Percentiles rank a stretch among this genome's conserved stretches.
phyloP scores from a whole-genome alignment of 2,888 invertebrate species.

The Platerodrilus igneus region DNA sequence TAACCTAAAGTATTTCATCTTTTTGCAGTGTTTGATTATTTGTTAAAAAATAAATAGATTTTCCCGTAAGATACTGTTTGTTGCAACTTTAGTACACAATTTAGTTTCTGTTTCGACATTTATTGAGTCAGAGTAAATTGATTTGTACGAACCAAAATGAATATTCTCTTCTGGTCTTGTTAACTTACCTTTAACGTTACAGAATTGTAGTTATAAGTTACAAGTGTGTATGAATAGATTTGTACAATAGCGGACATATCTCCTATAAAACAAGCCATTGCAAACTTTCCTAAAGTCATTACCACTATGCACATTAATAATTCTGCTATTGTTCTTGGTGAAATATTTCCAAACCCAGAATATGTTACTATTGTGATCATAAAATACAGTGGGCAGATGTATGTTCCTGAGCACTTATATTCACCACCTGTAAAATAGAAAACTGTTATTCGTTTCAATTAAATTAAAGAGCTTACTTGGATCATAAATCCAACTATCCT shows the following conservation, averaged over 20 bases:
- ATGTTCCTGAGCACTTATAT: background rate
- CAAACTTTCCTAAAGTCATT: slow-evolving; percentile 22
- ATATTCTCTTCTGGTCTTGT: background rate
- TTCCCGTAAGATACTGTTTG: too few relatives aligned
- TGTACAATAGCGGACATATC: slow-evolving; percentile 29
- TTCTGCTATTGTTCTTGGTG: slow-evolving; percentile 20
- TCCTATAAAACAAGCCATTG: slow-evolving; percentile 25
- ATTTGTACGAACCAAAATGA: too few relatives aligned
- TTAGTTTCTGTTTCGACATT: background rate
- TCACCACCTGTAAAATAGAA: background rate
- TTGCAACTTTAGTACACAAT: background rate
- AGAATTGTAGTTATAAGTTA: slow-evolving; percentile 23
- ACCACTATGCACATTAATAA: slow-evolving; percentile 18
- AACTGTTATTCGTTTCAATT: background rate
- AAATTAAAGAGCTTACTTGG: too few relatives aligned
- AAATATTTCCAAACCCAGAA: slow-evolving; percentile 24
- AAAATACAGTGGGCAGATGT: slow-evolving; percentile 23
- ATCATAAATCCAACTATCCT: slow-evolving; percentile 6
- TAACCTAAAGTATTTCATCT: too few relatives aligned
- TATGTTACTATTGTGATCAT: slow-evolving; percentile 20
- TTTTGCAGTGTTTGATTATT: too few relatives aligned
- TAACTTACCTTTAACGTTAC: slow-evolving; percentile 16
- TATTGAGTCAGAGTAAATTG: too few relatives aligned
- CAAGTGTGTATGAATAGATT: slow-evolving; percentile 24
- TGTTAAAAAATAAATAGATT: too few relatives aligned